phyloP scores from a whole-genome alignment of 2,797 vertebrate species.

The Kryptopterus vitreolus region DNA sequence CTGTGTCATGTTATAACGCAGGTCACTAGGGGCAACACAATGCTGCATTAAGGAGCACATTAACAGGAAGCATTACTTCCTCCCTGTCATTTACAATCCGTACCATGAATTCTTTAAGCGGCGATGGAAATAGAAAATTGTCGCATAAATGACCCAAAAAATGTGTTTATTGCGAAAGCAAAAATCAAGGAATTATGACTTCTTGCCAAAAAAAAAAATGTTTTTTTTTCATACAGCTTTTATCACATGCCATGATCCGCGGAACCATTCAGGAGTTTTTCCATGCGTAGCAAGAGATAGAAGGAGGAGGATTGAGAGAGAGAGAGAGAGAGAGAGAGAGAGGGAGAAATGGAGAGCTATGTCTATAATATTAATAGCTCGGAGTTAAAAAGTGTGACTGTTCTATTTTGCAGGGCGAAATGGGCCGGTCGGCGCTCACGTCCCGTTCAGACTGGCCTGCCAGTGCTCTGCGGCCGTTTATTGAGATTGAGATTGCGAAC shows the following conservation, averaged over 20 bases:
- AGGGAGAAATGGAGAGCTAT: constrained; percentile 41
- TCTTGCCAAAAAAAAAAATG: background rate
- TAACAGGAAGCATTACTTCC: background rate
- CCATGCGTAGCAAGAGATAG: constrained; percentile 38
- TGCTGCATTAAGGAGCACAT: background rate
- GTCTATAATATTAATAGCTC: constrained; percentile 68
- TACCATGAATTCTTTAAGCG: background rate
- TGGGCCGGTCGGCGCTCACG: constrained; percentile 61
- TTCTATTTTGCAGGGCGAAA: constrained; percentile 36
- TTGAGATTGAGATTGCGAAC: constrained; percentile 78
- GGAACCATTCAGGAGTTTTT: constrained; percentile 1
- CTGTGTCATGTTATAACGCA: background rate
- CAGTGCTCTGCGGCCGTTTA: constrained; percentile 73
- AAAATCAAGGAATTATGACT: background rate
- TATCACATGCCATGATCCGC: background rate
- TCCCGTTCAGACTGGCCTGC: constrained; percentile 75
- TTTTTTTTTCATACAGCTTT: background rate
- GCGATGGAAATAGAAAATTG: background rate
- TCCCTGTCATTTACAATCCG: constrained; percentile 1
- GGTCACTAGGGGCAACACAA: background rate
- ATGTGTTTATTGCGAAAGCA: background rate
- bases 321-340: constrained; percentile 37
- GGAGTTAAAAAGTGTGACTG: constrained; percentile 48
- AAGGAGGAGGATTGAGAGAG: constrained; percentile 38
- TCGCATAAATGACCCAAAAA: background rate